phyloP scores from a whole-genome alignment of 2,113 vertebrate genomes.

The Neogobius melanostomus region DNA sequence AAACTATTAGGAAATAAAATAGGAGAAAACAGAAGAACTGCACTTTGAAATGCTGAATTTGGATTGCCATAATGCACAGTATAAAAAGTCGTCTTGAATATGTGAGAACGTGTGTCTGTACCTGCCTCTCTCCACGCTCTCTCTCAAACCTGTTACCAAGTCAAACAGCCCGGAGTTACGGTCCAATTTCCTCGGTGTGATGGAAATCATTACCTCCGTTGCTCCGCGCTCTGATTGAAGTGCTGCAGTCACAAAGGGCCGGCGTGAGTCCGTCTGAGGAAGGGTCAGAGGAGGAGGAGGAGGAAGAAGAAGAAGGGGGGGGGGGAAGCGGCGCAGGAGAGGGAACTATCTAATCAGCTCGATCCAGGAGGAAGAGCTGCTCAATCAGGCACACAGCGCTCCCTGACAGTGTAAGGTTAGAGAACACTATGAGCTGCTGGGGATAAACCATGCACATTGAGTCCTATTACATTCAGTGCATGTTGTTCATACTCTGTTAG shows the following conservation, averaged over 20 bases:
- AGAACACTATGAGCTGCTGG: slow-evolving; percentile 13
- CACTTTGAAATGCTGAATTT: not conserved
- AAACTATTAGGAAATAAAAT: not conserved
- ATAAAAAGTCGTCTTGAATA: not conserved
- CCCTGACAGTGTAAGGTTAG: slow-evolving; percentile 20
- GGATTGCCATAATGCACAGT: not conserved
- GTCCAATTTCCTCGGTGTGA: slow-evolving; percentile 56
- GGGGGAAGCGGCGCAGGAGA: slow-evolving; percentile 23
- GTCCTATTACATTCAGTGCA: not conserved
- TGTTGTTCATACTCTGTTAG: not conserved
- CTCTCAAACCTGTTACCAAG: slow-evolving; percentile 27
- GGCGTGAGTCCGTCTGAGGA: slow-evolving; percentile 27
- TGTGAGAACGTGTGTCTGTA: not conserved
- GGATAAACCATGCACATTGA: slow-evolving; percentile 13
- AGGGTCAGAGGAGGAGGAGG: slow-evolving; percentile 24
- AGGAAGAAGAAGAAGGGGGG: slow-evolving; percentile 20
- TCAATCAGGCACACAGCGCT: slow-evolving; percentile 52
- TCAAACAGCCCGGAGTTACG: slow-evolving; percentile 41
- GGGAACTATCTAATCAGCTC: slow-evolving; percentile 52
- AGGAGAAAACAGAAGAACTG: no score
- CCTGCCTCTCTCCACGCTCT: not conserved
- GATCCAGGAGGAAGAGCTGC: slow-evolving; percentile 42
- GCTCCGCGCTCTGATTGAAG: slow-evolving; percentile 66
- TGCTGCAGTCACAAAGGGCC: slow-evolving; percentile 53
- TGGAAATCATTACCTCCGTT: slow-evolving; percentile 59